phyloP scores from a whole-genome alignment of 2,888 invertebrate genomes.

The Diarsia rubi region DNA sequence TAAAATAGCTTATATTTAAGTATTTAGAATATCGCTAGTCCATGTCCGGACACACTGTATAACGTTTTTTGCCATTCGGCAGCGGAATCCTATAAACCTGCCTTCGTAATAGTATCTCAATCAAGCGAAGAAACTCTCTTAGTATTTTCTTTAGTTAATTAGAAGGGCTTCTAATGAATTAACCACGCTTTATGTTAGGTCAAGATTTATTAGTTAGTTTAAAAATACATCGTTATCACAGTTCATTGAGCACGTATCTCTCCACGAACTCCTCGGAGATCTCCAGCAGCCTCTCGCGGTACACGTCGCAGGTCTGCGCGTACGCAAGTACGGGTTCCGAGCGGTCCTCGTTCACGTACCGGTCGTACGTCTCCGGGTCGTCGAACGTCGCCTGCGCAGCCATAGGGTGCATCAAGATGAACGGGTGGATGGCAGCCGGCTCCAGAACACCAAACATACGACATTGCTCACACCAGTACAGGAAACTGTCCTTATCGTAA shows the following conservation, averaged over 20 bases:
- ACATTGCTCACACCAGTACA: constrained; percentile 70
- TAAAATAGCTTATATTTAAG: too few species aligned
- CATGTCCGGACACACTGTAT: too few species aligned
- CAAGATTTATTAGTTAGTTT: background rate
- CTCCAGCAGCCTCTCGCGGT: constrained; percentile 73
- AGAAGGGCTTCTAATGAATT: background rate
- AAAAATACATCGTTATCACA: constrained; percentile 18
- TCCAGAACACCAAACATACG: constrained; percentile 72
- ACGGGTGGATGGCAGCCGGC: constrained; percentile 68
- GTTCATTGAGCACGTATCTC: constrained; percentile 64
- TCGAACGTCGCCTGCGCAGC: constrained; percentile 71
- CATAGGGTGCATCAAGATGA: constrained; percentile 72
- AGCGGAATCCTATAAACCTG: too few species aligned
- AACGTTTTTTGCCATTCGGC: too few species aligned
- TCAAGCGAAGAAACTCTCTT: background rate
- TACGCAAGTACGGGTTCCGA: constrained; percentile 71
- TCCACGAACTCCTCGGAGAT: constrained; percentile 79
- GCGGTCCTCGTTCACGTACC: constrained; percentile 67
- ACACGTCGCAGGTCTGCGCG: constrained; percentile 64
- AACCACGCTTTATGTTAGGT: background rate
- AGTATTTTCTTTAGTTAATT: background rate
- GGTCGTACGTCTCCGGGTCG: constrained; percentile 72
- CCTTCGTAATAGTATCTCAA: background rate
- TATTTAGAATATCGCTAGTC: too few species aligned
- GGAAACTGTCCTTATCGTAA: constrained; percentile 69